Evolutionary conservation across 2,113 vertebrate species (phyloP).

Genomic region (Dicaeum eximium): DNA sequence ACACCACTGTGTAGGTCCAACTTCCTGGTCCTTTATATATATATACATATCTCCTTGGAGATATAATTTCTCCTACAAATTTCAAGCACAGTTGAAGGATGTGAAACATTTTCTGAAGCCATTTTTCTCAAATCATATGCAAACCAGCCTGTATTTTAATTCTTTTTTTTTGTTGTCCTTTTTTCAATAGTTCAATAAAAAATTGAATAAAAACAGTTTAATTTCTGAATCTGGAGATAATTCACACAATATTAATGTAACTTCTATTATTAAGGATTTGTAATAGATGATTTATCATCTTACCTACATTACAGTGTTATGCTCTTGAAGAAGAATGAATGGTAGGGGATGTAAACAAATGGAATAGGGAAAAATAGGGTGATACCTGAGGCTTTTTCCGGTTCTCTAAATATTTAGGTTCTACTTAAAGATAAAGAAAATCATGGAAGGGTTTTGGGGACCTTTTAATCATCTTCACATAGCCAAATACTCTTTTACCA

Average conservation of each 20-base stretch:
- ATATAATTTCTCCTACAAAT: neutral
- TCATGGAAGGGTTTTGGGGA: neutral
- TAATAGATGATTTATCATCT: neutral
- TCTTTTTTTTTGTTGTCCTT: neutral
- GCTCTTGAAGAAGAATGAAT: neutral
- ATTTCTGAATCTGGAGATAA: neutral
- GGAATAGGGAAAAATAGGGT: neutral
- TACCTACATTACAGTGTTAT: neutral
- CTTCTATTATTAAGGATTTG: neutral
- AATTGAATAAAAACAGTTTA: neutral
- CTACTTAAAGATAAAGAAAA: neutral
- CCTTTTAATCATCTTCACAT: neutral
- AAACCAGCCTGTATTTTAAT: neutral
- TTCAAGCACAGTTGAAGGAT: neutral
- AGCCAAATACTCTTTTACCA: neutral
- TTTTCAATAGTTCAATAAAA: neutral
- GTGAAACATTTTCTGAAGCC: neutral
- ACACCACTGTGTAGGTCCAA: neutral
- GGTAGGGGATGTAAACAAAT: neutral
- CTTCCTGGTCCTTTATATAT: too few species aligned
- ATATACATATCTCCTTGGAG: too few species aligned
- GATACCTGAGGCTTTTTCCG: neutral
- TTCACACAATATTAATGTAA: neutral
- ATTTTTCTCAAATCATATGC: neutral
- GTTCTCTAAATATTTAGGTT: neutral